These are phyloP conservation scores for Xanthia togata DNA, from an alignment of 2,888 invertebrate species.

Conservation along the genomic window DNA sequence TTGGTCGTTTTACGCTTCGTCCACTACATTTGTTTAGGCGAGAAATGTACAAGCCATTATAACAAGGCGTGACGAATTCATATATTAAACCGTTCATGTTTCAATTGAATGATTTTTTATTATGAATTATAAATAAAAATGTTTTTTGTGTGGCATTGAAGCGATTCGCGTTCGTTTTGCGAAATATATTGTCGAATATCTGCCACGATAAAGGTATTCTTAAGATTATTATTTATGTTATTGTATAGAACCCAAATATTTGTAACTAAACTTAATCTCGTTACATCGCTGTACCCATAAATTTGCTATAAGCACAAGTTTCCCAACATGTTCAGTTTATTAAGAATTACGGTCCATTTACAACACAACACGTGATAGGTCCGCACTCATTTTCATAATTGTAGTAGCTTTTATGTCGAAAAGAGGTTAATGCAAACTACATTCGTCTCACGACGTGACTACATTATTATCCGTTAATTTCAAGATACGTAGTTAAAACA, in stretches of 20 bases:
- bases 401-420: conserved; percentile 58
- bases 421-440: conserved; percentile 63
- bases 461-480: conserved; percentile 67
- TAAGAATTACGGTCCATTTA: conserved; percentile 51
- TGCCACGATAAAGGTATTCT: not conserved
- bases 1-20: conserved; percentile 64
- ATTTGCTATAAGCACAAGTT: conserved; percentile 40
- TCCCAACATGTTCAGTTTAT: conserved; percentile 46
- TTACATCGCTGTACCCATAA: conserved; percentile 25
- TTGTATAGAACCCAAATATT: conserved; percentile 6
- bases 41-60: conserved; percentile 60
- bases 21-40: conserved; percentile 66
- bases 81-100: conserved; percentile 61
- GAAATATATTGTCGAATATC: not conserved
- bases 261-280: not conserved
- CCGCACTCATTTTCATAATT: conserved; percentile 63
- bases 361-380: conserved; percentile 63
- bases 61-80: conserved; percentile 67
- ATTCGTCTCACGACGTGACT: conserved; percentile 60
- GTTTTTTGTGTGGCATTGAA: conserved; percentile 42
- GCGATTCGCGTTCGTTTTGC: conserved; percentile 26
- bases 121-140: conserved; percentile 47
- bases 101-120: conserved; percentile 63
- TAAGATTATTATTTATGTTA: not conserved
- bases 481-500: conserved; percentile 74